These are phyloP conservation scores for Glaucidium brasilianum DNA, from an alignment of 2,113 vertebrate species.

Conservation along the genomic window DNA sequence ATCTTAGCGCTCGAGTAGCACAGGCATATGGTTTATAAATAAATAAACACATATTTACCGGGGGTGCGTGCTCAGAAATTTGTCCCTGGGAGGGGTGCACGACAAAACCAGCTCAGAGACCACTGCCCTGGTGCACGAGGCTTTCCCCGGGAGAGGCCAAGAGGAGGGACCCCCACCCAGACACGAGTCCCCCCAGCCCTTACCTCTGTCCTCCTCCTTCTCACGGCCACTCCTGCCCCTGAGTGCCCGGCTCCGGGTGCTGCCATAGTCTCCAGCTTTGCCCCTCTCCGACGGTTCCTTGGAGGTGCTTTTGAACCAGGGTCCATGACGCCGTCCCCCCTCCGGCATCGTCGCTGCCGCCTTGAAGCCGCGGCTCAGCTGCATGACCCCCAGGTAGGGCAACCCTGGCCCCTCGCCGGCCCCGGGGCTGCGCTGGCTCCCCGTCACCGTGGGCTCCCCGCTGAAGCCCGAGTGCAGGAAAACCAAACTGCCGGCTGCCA, in stretches of 20 bases:
- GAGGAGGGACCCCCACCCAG: accelerated
- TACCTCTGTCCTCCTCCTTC: conserved; percentile 90
- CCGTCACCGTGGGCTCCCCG: conserved; percentile 63
- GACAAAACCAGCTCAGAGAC: background rate
- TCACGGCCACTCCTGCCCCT: conserved; percentile 82
- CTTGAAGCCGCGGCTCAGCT: conserved; percentile 77
- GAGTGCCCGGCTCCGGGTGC: conserved; percentile 77
- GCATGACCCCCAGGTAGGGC: conserved; percentile 73
- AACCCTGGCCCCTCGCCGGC: conserved; percentile 46
- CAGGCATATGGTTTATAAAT: accelerated
- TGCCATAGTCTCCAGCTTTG: conserved; percentile 75
- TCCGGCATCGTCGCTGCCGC: conserved; percentile 42
- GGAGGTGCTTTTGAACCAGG: conserved; percentile 80
- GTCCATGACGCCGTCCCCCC: conserved; percentile 71
- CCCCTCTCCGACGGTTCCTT: conserved; percentile 63
- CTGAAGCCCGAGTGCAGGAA: conserved; percentile 88
- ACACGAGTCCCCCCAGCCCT: background rate
- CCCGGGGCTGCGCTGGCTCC: background rate
- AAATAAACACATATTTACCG: background rate
- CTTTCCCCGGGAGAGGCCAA: background rate
- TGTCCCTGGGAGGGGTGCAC: background rate
- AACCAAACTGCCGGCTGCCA: conserved; percentile 90
- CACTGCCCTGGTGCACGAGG: accelerated
- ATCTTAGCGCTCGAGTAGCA: accelerated
- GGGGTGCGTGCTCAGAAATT: accelerated